Evolutionary conservation across 1,140 invertebrate species (phyloP).

Genomic region (Aphelenchoides besseyi): DNA sequence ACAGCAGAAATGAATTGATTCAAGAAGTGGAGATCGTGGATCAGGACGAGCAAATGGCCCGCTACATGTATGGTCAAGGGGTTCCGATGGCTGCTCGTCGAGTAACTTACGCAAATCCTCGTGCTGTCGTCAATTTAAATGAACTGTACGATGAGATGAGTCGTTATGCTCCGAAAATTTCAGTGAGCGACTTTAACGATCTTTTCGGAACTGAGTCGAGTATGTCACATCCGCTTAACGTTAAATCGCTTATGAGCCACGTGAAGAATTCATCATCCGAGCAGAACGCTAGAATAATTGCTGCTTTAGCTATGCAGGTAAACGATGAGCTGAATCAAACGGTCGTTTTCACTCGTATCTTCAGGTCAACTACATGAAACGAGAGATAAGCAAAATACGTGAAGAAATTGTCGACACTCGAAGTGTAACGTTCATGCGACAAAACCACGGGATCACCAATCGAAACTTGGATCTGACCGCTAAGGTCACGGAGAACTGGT

Average conservation of each 20-base stretch:
- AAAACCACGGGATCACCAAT: constrained; percentile 13
- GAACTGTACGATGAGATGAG: constrained; percentile 18
- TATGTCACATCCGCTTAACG: constrained; percentile 19
- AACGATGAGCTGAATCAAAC: background rate
- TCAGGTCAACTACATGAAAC: constrained; percentile 14
- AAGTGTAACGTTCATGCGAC: background rate
- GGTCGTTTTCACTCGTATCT: background rate
- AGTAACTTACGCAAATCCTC: background rate
- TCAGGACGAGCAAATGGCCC: background rate
- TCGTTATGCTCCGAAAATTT: background rate
- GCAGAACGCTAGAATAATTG: constrained; percentile 20
- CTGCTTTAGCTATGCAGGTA: constrained; percentile 17
- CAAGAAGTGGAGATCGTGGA: constrained; percentile 20
- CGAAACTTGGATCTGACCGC: constrained; percentile 15
- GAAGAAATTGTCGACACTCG: constrained; percentile 16
- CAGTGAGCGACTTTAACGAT: constrained; percentile 1
- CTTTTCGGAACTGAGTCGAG: constrained; percentile 11
- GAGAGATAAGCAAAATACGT: constrained; percentile 12
- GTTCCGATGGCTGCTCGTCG: background rate
- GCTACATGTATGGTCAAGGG: background rate
- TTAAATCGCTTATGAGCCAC: background rate
- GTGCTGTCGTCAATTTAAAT: background rate
- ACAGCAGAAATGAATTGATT: background rate
- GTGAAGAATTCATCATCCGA: constrained; percentile 4
- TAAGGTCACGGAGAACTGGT: constrained; percentile 9